Evolutionary conservation across 2,797 vertebrate genomes (phyloP), one percentile per base, ranked within the genome.

Genomic region (Choloepus didactylus): DNA sequence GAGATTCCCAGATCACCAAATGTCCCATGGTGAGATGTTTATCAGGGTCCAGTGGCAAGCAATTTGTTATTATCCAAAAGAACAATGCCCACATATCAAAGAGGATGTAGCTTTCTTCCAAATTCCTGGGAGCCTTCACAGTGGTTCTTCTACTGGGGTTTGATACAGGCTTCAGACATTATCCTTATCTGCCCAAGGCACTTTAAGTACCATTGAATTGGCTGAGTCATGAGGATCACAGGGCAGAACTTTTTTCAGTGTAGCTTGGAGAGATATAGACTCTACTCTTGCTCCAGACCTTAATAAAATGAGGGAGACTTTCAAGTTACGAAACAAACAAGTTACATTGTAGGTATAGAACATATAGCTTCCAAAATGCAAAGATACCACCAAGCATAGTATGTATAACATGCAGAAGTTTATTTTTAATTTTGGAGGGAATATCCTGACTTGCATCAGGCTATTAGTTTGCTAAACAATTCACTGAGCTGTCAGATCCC

Each of bases 281-380:
- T 81, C 73, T 95, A 81, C 54, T 46, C 41, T 80, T 89, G 6
- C 56, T 82, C 15, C 73, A 59, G 31, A 35, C 60, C 35, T 83
- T 64, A 54, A 14, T 90, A 10, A 87, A 69, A 60, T 83, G n/a
- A 87, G 16, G 19, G 21, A 70, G 44, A 81, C 56, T 83, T 82
- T 94, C n/a, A 89, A 18, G 23, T 83, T 35, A 79, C 31, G 15
- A 73, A 67, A 73, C 87, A 51, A 91, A 64, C 31, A 84, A 35
- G 35, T 85, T 88, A 56, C 29, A 16, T 60, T 60, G 41, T 77
- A 92, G 83, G 62, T 35, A 73, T 31, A 72, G 31, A 35, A 56
- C 51, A 12, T 19, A 49, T 72, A 89, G 18, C 44, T 95, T 89
- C 5, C 38, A 86, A 77, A 89, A 92, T 77, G 8, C 31, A 87